Conservation (phyloP, 2,797 vertebrate genomes). For the Dallia pectoralis region DNA sequence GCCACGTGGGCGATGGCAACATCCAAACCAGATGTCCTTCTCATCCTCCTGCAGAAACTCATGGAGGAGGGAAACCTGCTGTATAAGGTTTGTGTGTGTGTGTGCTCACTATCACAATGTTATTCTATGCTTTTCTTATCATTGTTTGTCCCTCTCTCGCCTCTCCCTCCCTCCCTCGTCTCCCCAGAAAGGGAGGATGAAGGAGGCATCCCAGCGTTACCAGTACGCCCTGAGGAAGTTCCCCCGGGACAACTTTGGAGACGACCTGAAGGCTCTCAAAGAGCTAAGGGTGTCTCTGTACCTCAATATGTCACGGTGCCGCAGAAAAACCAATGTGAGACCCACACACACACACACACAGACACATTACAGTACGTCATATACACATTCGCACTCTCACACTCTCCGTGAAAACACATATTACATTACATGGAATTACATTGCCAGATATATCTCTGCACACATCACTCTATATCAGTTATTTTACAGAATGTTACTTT, state of each 20-base stretch:
- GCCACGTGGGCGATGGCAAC: conserved; percentile 99
- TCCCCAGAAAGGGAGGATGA: conserved; percentile 95
- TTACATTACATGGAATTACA: background rate
- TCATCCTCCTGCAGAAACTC: conserved; percentile 96
- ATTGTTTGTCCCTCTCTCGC: background rate
- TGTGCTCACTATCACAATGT: background rate
- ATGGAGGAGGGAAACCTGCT: conserved; percentile 97
- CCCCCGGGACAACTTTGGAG: conserved; percentile 90
- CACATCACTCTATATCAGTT: background rate
- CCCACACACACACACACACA: background rate
- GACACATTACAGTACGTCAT: background rate
- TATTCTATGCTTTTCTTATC: background rate
- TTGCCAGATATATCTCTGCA: background rate
- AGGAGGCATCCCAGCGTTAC: conserved; percentile 95
- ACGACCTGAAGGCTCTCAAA: conserved; percentile 91
- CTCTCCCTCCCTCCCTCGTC: conserved; percentile 8
- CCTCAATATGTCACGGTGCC: conserved; percentile 93
- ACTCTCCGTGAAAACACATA: background rate
- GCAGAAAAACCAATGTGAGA: conserved; percentile 96
- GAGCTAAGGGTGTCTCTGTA: conserved; percentile 94
- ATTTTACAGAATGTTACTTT: conserved; percentile 32
- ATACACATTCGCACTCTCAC: background rate
- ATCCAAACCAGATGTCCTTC: conserved; percentile 95
- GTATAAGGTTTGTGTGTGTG: conserved; percentile 82
- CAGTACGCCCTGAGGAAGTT: conserved; percentile 95